These are phyloP conservation scores for Drosophila monieri DNA, from an alignment of 2,888 invertebrate species.

Conservation along the genomic window DNA sequence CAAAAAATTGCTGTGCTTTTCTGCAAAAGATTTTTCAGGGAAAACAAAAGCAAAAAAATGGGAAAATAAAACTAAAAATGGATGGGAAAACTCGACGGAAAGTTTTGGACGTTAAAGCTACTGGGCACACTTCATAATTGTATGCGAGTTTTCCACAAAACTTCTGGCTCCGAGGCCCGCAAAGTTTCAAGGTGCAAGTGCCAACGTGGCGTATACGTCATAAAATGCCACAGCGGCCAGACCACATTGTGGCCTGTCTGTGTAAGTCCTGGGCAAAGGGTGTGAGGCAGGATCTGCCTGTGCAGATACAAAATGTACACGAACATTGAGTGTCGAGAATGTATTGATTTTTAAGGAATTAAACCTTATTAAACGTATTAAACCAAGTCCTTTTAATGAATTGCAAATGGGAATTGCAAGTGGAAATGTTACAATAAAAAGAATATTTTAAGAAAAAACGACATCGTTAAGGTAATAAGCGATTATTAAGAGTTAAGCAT, in stretches of 20 bases:
- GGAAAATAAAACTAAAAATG: conserved; percentile 17
- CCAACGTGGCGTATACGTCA: conserved; percentile 70
- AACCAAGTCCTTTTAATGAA: conserved; percentile 25
- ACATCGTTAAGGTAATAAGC: conserved; percentile 1
- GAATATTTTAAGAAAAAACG: background rate
- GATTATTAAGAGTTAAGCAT: conserved; percentile 7
- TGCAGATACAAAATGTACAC: conserved; percentile 2
- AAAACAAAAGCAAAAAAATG: conserved; percentile 5
- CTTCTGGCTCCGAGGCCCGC: conserved; percentile 33
- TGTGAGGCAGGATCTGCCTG: conserved; percentile 12
- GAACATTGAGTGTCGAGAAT: conserved; percentile 4
- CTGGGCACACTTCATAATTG: conserved; percentile 67
- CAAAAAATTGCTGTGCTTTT: conserved; percentile 33
- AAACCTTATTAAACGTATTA: too few species aligned
- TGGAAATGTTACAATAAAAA: background rate
- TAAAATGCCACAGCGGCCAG: conserved; percentile 51
- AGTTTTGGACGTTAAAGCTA: conserved; percentile 33
- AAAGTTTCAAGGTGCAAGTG: conserved; percentile 67
- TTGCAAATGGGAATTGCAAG: background rate
- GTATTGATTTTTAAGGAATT: conserved; percentile 28
- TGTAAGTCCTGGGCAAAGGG: conserved; percentile 18
- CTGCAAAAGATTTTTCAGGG: conserved; percentile 60
- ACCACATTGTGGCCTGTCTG: conserved; percentile 34
- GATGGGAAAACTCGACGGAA: conserved; percentile 6
- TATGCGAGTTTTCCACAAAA: conserved; percentile 49